Evolutionary conservation across 1,140 invertebrate species (phyloP).

Genomic region (Drosophila sulfurigaster): DNA sequence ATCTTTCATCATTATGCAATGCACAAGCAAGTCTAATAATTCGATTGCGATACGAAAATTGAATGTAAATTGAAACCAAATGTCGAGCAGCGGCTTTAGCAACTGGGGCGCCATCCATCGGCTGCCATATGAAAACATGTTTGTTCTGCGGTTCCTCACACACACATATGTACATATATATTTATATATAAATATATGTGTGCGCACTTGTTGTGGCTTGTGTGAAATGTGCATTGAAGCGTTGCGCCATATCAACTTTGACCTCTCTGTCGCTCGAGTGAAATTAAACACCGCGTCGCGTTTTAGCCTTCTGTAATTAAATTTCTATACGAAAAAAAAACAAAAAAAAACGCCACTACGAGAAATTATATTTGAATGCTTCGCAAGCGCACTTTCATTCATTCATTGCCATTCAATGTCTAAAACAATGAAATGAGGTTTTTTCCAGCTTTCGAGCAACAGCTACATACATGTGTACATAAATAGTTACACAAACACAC

Average conservation of each 20-base stretch:
- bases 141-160: constrained; percentile 48
- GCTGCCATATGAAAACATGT: constrained; percentile 56
- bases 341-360: constrained; percentile 1
- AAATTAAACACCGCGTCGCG: constrained; percentile 56
- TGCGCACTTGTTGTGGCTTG: constrained; percentile 50
- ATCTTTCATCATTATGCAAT: constrained; percentile 67
- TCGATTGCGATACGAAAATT: constrained; percentile 72
- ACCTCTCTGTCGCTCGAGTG: constrained; percentile 64
- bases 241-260: constrained; percentile 45
- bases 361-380: constrained; percentile 39
- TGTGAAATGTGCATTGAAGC: constrained; percentile 60
- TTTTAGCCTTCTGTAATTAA: constrained; percentile 74
- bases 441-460: constrained; percentile 52
- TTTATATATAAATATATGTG: background rate
- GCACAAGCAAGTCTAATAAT: constrained; percentile 53
- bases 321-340: constrained; percentile 54
- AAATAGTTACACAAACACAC: background rate
- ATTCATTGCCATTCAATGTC: constrained; percentile 76
- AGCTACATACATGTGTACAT: constrained; percentile 9
- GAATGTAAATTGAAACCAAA: constrained; percentile 80
- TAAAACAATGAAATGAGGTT: constrained; percentile 73
- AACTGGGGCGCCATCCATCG: constrained; percentile 63
- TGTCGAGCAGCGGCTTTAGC: constrained; percentile 54
- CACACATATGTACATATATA: background rate
- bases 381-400: constrained; percentile 66